Conservation (phyloP, 2,888 invertebrate genomes). For the Cerastis rubricosa region DNA sequence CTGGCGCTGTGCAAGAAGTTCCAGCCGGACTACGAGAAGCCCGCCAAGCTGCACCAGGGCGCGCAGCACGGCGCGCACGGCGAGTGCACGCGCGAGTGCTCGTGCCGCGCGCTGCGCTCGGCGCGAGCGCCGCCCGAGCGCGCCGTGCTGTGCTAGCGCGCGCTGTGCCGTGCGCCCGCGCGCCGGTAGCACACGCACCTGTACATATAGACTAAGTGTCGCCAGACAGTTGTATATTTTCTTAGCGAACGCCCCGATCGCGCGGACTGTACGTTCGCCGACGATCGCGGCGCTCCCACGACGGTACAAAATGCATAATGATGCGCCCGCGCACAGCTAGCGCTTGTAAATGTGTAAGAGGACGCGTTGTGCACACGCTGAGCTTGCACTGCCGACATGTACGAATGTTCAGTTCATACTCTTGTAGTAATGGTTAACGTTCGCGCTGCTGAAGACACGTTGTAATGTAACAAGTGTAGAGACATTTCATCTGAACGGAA, state of each 20-base stretch:
- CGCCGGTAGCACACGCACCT: constrained; percentile 78
- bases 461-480: constrained; percentile 51
- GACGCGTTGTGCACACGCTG: constrained; percentile 55
- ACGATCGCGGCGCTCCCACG: constrained; percentile 76
- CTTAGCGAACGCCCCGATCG: constrained; percentile 81
- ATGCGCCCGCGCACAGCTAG: constrained; percentile 65
- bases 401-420: constrained; percentile 43
- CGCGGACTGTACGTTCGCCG: constrained; percentile 73
- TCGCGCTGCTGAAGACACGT: constrained; percentile 51
- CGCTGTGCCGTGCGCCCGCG: constrained; percentile 68
- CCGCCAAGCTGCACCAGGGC: constrained; percentile 77
- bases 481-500: constrained; percentile 38
- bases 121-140: constrained; percentile 65
- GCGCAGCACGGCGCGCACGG: constrained; percentile 59
- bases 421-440: constrained; percentile 48
- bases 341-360: constrained; percentile 63
- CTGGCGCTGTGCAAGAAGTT: constrained; percentile 90
- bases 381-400: constrained; percentile 52
- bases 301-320: constrained; percentile 88
- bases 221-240: constrained; percentile 73
- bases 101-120: constrained; percentile 60
- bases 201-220: constrained; percentile 72
- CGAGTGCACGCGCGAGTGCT: constrained; percentile 64
- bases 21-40: constrained; percentile 89
- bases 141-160: constrained; percentile 62